Conservation (phyloP, 92 coral and sea anemone genomes). For the Palythoa grandiflora region DNA sequence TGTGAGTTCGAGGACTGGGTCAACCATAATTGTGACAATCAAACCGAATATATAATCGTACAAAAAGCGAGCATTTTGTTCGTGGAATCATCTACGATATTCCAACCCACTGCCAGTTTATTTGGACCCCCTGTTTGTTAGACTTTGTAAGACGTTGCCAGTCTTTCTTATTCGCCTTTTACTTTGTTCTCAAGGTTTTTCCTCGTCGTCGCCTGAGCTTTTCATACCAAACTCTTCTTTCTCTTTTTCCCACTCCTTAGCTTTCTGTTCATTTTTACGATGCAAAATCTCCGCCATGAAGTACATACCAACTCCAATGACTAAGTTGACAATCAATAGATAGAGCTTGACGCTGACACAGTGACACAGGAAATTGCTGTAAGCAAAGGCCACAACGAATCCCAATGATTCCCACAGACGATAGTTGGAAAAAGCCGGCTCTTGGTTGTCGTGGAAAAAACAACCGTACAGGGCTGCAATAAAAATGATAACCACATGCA, state of each 20-base stretch:
- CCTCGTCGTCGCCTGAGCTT: neutral
- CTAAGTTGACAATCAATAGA: slow-evolving; percentile 61
- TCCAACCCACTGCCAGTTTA: too few species aligned
- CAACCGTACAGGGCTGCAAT: slow-evolving; percentile 76
- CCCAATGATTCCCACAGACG: slow-evolving; percentile 87
- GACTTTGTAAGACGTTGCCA: too few species aligned
- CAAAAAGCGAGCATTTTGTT: too few species aligned
- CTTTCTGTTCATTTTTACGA: slow-evolving; percentile 14
- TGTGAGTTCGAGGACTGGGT: too few species aligned
- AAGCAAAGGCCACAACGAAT: slow-evolving; percentile 76
- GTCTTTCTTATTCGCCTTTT: neutral
- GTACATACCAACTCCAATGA: slow-evolving; percentile 68
- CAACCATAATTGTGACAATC: too few species aligned
- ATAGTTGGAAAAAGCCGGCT: slow-evolving; percentile 86
- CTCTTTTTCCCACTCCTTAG: slow-evolving; percentile 26
- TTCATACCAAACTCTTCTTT: slow-evolving; percentile 39
- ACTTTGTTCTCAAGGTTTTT: neutral
- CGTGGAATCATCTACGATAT: too few species aligned
- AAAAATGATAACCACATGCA: neutral
- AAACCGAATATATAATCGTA: too few species aligned
- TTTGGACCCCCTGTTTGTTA: too few species aligned
- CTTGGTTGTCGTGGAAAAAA: slow-evolving; percentile 84
- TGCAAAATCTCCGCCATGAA: slow-evolving; percentile 61
- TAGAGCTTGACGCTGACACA: slow-evolving; percentile 77
- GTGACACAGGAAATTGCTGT: slow-evolving; percentile 66